These are phyloP conservation scores for Lagocephalus sceleratus DNA, from an alignment of 2,797 vertebrate genomes.

Conservation along the genomic window DNA sequence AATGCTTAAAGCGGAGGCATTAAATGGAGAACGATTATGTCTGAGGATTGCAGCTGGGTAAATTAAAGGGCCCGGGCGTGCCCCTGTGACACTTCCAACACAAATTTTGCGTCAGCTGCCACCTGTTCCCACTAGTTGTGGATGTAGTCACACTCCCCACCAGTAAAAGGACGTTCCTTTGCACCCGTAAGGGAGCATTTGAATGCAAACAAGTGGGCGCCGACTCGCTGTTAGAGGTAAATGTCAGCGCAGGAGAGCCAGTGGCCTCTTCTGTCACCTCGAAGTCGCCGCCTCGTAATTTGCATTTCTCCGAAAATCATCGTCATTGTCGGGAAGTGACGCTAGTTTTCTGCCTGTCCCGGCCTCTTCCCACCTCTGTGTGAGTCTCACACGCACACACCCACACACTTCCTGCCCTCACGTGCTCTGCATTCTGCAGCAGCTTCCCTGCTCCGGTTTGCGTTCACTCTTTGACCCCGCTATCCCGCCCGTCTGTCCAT, in stretches of 20 bases:
- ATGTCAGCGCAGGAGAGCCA: slow-evolving; percentile 50
- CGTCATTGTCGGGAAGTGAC: slow-evolving; percentile 54
- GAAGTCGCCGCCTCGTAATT: slow-evolving; percentile 65
- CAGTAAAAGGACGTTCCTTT: too few relatives aligned
- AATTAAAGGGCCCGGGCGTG: too few relatives aligned
- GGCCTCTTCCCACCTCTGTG: too few relatives aligned
- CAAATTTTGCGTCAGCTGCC: too few relatives aligned
- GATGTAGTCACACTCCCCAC: too few relatives aligned
- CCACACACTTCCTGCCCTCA: slow-evolving; percentile 38
- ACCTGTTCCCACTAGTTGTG: too few relatives aligned
- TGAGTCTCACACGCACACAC: slow-evolving; percentile 55
- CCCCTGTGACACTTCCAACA: too few relatives aligned
- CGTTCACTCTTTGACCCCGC: neutral
- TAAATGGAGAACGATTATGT: too few relatives aligned
- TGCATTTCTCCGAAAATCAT: too few relatives aligned
- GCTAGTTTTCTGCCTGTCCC: too few relatives aligned
- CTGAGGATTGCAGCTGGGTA: too few relatives aligned
- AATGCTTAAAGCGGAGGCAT: too few relatives aligned
- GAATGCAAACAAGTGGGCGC: slow-evolving; percentile 15
- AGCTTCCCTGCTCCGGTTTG: slow-evolving; percentile 4
- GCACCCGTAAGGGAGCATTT: neutral
- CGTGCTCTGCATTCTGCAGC: slow-evolving; percentile 24
- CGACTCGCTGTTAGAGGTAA: slow-evolving; percentile 32
- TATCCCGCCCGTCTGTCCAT: slow-evolving; percentile 21
- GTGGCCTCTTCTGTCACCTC: slow-evolving; percentile 38